These are phyloP conservation scores for Cossypha niveicapilla DNA, from an alignment of 2,797 vertebrate species.

Conservation along the genomic window DNA sequence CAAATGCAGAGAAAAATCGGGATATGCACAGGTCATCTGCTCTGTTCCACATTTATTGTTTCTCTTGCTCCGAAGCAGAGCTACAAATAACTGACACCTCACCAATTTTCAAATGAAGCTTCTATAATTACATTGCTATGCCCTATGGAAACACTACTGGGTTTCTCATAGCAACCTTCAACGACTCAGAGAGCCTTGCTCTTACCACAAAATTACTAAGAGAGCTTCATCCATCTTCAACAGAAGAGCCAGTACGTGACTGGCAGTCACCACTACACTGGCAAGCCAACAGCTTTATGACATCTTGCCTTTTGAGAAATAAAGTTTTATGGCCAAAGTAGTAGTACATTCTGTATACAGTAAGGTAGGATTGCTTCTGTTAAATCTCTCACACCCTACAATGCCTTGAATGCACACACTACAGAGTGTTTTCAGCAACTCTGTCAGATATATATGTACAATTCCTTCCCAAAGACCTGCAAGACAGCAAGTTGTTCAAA, in stretches of 20 bases:
- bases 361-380: neutral
- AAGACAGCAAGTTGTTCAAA: neutral
- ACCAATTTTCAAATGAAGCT: neutral
- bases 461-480: neutral
- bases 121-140: neutral
- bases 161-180: conserved; percentile 15
- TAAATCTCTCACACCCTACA: neutral
- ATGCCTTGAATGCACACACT: neutral
- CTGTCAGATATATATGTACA: neutral
- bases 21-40: neutral
- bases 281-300: neutral
- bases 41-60: neutral
- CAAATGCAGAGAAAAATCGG: neutral
- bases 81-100: neutral
- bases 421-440: neutral
- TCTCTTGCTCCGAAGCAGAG: neutral
- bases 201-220: neutral
- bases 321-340: neutral
- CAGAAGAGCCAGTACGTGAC: neutral
- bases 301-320: neutral
- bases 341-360: neutral
- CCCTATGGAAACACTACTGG: neutral
- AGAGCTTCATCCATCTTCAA: neutral
- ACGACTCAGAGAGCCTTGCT: neutral
- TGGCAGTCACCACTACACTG: neutral